Conservation (phyloP, 2,797 vertebrate species). For the Aythya fuligula region DNA sequence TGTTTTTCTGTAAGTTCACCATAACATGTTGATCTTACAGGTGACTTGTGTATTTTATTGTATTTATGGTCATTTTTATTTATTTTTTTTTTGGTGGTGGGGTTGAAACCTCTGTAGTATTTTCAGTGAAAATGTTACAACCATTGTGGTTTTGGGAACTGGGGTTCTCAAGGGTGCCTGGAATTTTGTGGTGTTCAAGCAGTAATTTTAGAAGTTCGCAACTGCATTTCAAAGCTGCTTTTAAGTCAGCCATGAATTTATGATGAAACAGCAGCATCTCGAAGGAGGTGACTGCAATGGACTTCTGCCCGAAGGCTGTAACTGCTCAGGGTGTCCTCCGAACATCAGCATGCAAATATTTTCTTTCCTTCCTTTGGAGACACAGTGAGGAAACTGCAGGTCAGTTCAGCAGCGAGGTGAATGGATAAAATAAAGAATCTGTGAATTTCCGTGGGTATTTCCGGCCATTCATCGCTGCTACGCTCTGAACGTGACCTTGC, state of each 20-base stretch:
- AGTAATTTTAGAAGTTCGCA: background rate
- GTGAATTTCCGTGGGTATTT: background rate
- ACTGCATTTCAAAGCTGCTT: background rate
- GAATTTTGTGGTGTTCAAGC: background rate
- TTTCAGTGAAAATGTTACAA: background rate
- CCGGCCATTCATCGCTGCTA: background rate
- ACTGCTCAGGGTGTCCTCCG: background rate
- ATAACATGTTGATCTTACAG: background rate
- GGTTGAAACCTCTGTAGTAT: background rate
- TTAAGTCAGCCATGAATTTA: background rate
- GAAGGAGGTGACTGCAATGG: background rate
- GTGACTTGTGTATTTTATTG: background rate
- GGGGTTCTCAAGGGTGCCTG: background rate
- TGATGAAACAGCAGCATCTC: background rate
- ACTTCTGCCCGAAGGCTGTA: background rate
- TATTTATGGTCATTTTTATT: background rate
- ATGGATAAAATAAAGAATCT: background rate
- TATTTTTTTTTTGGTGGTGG: background rate
- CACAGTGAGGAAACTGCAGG: background rate
- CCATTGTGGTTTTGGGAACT: background rate
- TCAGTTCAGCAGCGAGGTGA: background rate
- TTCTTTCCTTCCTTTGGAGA: constrained; percentile 38
- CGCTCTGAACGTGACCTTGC: background rate
- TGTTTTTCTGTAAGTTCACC: background rate
- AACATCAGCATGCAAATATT: background rate